A percentile compares a stretch with the other conserved stretches of the same genome.
Evolutionary conservation across 2,888 invertebrate species (phyloP).

Genomic region (Crocallis elinguaria): DNA sequence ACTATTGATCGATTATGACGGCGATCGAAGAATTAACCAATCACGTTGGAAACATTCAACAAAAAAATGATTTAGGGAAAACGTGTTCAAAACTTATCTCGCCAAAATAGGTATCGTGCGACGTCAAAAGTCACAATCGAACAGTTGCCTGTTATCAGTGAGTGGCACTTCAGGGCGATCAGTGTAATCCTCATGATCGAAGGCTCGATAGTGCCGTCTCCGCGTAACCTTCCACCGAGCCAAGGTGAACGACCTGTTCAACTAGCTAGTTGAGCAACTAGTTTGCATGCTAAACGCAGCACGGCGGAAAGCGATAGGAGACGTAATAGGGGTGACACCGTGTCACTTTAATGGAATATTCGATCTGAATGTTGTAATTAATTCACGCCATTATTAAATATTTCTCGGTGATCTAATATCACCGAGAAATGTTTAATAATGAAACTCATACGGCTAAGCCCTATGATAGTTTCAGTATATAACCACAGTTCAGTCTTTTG

Average conservation of each 20-base stretch:
- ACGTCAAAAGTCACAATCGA: constrained; percentile 1
- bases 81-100: constrained; percentile 1
- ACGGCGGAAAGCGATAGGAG: constrained; percentile 8
- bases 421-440: no score
- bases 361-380: no score
- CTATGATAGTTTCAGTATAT: no score
- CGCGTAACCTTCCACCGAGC: constrained; percentile 44
- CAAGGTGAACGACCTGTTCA: constrained; percentile 54
- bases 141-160: constrained; percentile 35
- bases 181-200: constrained; percentile 45
- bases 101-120: not conserved
- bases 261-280: constrained; percentile 5
- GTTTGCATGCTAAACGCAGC: constrained; percentile 19
- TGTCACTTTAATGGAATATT: not conserved
- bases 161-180: constrained; percentile 48
- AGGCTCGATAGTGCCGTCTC: constrained; percentile 24
- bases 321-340: not conserved
- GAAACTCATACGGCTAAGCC: no score
- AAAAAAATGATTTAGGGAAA: not conserved
- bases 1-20: no score
- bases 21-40: no score
- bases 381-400: no score
- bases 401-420: no score
- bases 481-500: no score
- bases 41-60: no score